A percentile compares a stretch with the other conserved stretches of the same genome.
Conservation (phyloP, 2,888 invertebrate genomes). For the Lycocerus yunnanus region DNA sequence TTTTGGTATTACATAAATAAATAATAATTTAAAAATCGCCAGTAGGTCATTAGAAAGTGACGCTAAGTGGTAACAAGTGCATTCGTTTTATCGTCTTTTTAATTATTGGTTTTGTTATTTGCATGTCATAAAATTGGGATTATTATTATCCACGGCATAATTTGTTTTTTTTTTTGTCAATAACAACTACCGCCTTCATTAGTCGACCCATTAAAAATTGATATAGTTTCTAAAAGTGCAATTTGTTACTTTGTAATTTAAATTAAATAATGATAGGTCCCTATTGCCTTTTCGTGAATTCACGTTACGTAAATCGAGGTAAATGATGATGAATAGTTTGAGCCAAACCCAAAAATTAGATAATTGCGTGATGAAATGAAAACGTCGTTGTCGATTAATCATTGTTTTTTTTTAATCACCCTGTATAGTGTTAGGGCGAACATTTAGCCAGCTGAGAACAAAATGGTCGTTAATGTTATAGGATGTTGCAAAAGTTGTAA, state of each 20-base stretch:
- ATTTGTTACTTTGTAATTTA: slow-evolving; percentile 17
- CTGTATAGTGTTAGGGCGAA: neutral
- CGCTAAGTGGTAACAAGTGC: neutral
- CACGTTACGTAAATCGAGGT: neutral
- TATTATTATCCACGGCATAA: neutral
- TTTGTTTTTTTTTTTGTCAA: neutral
- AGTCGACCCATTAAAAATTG: neutral
- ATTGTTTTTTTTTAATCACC: neutral
- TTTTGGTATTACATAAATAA: neutral
- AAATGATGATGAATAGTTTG: slow-evolving; percentile 21
- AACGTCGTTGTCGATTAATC: neutral
- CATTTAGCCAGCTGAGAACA: too few species aligned
- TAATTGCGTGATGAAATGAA: slow-evolving; percentile 27
- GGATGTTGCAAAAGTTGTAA: neutral
- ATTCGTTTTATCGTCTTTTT: slow-evolving; percentile 8
- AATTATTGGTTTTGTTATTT: slow-evolving; percentile 7
- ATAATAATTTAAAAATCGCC: neutral
- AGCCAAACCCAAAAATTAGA: slow-evolving; percentile 26
- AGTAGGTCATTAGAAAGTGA: slow-evolving; percentile 23
- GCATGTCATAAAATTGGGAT: neutral
- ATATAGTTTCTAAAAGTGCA: slow-evolving; percentile 1
- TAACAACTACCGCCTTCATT: neutral
- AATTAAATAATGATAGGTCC: slow-evolving; percentile 28
- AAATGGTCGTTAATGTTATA: too few species aligned
- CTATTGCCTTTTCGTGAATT: slow-evolving; percentile 7